Percentiles rank a stretch among this genome's conserved stretches.
Evolutionary conservation across 2,113 vertebrate species (phyloP).

Genomic region (Athene noctua): DNA sequence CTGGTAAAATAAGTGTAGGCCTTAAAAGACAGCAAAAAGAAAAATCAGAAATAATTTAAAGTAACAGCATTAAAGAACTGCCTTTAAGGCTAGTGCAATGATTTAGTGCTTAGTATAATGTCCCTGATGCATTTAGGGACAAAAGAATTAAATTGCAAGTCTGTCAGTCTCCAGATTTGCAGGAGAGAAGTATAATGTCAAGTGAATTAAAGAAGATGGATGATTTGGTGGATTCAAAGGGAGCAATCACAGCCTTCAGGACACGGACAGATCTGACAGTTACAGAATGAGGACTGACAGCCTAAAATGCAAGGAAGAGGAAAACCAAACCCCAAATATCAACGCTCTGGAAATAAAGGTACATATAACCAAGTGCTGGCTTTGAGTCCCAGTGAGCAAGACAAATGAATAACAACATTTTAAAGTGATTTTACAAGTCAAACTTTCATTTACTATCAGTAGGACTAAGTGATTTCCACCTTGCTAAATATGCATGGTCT

Average conservation of each 20-base stretch:
- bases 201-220: slow-evolving; percentile 37
- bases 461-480: not conserved
- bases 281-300: not conserved
- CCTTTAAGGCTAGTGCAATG: not conserved
- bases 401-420: not conserved
- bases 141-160: slow-evolving; percentile 32
- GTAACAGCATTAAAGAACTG: slow-evolving; percentile 14
- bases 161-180: not conserved
- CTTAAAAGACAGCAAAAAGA: not conserved
- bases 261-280: not conserved
- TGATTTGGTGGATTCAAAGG: slow-evolving; percentile 22
- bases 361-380: not conserved
- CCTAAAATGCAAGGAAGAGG: not conserved
- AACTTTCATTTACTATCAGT: not conserved
- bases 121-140: slow-evolving; percentile 10
- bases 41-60: not conserved
- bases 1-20: not conserved
- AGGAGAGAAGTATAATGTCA: slow-evolving; percentile 21
- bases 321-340: not conserved
- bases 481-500: not conserved
- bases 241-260: not conserved
- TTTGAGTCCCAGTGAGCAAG: not conserved
- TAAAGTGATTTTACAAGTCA: not conserved
- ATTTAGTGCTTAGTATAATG: slow-evolving; percentile 22
- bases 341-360: not conserved